Evolutionary conservation across 2,888 invertebrate species (phyloP), one percentile per base, ranked within the genome.

Genomic region (Reticulitermes lucifugus): DNA sequence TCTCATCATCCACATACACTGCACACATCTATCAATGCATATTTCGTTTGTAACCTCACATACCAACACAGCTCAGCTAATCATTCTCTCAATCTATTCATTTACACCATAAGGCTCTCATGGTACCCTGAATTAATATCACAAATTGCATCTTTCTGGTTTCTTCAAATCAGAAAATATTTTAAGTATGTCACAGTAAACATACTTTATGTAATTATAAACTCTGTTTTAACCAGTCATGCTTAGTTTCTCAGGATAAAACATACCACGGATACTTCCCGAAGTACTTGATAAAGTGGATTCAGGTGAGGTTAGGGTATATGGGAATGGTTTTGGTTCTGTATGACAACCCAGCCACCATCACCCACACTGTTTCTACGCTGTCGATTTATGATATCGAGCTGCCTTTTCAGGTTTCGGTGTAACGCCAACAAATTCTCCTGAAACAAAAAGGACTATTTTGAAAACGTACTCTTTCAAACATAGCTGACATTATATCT

Each of bases 351-450:
- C 93, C 94, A 94, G 75, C 92, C 92, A 88, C 93, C 93, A 88
- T 91, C 91, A 85, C 85, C 85, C 87, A 81, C 82, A 83, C 80
- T 60, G 75, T 41, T 46, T 83, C 86, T 87, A 90, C 92, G 84
- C 90, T 91, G 89, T 90, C 91, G 88, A 86, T 89, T 89, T 88
- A 92, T 91, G 77, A 92, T 90, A 89, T 94, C 93, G 88, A 94
- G 90, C 89, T 96, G 95, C 87, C 93, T 93, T 88, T 93, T 93
- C 77, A 96, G 91, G 87, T 94, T 94, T 89, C 93, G 92, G 90
- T 94, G 94, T 35, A 95, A 92, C 89, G 95, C 93, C 88, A 94
- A 91, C 88, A 96, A 91, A 84, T 94, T 94, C 89, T 95, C 94
- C 94, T 94, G 91, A 18, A 91, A 91, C 85, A 83, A 87, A 46